Conservation (phyloP, 2,888 invertebrate genomes). For the Prosapia bicincta region DNA sequence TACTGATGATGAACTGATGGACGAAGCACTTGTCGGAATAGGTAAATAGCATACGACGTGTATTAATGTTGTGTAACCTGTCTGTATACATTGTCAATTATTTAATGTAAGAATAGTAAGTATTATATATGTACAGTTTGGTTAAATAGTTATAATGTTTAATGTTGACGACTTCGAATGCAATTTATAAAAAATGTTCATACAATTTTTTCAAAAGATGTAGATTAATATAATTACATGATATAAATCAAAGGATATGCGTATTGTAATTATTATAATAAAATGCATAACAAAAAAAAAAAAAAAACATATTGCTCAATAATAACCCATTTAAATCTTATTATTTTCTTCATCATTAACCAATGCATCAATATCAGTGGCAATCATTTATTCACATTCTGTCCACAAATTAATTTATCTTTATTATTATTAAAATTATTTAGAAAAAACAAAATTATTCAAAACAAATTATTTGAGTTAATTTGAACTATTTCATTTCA, state of each 20-base stretch:
- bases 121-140: neutral
- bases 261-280: neutral
- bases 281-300: neutral
- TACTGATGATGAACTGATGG: conserved; percentile 88
- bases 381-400: too few species aligned
- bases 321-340: too few species aligned
- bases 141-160: neutral
- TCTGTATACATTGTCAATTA: neutral
- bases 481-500: too few species aligned
- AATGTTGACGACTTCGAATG: neutral
- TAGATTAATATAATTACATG: neutral
- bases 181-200: neutral
- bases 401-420: too few species aligned
- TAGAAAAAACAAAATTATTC: too few species aligned
- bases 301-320: too few species aligned
- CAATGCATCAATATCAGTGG: too few species aligned
- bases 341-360: too few species aligned
- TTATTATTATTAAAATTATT: too few species aligned
- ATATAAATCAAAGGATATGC: neutral
- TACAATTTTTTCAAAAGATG: neutral
- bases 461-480: too few species aligned
- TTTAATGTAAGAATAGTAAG: neutral
- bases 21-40: conserved; percentile 77
- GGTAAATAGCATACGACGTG: conserved; percentile 54
- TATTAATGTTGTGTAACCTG: neutral